Evolutionary conservation across 2,797 vertebrate species (phyloP).

Genomic region (Sebastes itinus): DNA sequence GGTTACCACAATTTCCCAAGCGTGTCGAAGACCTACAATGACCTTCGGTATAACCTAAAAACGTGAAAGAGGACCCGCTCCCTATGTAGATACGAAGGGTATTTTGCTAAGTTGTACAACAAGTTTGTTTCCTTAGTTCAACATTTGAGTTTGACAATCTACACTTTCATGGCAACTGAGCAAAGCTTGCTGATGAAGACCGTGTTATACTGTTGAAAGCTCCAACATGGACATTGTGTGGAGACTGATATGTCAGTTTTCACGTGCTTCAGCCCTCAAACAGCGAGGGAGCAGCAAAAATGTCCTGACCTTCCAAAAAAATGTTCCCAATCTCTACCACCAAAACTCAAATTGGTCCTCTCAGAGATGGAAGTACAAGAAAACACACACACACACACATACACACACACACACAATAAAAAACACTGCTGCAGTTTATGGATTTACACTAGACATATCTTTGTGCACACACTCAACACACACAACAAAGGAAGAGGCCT

Average conservation of each 20-base stretch:
- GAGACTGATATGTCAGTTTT: neutral
- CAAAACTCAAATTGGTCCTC: neutral
- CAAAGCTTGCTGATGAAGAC: neutral
- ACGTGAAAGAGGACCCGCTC: too few species aligned
- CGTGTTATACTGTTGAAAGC: neutral
- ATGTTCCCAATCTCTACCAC: neutral
- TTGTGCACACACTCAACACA: conserved; percentile 11
- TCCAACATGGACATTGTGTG: neutral
- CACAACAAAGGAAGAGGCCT: conserved; percentile 40
- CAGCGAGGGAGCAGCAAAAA: neutral
- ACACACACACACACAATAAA: neutral
- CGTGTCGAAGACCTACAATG: too few species aligned
- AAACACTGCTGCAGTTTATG: neutral
- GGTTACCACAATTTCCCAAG: too few species aligned
- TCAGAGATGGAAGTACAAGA: neutral
- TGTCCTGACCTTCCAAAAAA: neutral
- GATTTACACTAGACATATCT: conserved; percentile 14
- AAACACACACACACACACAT: neutral
- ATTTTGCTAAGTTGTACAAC: neutral
- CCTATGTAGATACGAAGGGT: too few species aligned
- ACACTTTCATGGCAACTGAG: neutral
- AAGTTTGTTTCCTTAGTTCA: neutral
- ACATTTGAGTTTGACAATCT: neutral
- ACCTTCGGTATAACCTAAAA: too few species aligned
- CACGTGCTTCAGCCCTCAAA: neutral